Evolutionary conservation across 1,140 invertebrate genomes (phyloP).

Genomic region (Campoletis sonorensis): DNA sequence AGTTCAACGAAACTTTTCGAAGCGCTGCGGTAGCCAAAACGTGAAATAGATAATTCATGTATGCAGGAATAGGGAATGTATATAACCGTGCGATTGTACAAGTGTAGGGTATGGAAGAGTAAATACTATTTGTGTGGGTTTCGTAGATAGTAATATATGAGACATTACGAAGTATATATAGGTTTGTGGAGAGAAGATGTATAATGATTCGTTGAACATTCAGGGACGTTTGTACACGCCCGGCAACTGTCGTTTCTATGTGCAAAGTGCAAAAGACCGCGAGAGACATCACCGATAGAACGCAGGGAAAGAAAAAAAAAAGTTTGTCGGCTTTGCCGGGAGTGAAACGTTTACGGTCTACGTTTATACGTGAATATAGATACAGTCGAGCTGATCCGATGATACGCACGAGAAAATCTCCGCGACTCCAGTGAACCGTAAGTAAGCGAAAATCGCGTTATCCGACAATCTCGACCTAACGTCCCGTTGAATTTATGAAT

Average conservation of each 20-base stretch:
- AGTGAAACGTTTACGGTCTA: conserved; percentile 25
- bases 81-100: too few species aligned
- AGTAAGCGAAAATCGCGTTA: conserved; percentile 40
- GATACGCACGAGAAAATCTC: conserved; percentile 38
- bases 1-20: too few species aligned
- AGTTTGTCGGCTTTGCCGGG: conserved; percentile 26
- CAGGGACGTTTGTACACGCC: neutral
- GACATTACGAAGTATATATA: too few species aligned
- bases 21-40: too few species aligned
- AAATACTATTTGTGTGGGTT: too few species aligned
- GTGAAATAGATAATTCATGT: too few species aligned
- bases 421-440: conserved; percentile 28
- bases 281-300: conserved; percentile 8
- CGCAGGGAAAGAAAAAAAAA: neutral
- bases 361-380: neutral
- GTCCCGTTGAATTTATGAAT: neutral
- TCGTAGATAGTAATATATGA: too few species aligned
- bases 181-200: neutral
- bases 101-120: too few species aligned
- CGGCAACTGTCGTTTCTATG: conserved; percentile 13
- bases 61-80: too few species aligned
- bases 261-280: conserved; percentile 13
- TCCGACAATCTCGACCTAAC: conserved; percentile 11
- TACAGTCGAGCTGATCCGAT: conserved; percentile 28
- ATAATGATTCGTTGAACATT: neutral